Base-by-base conservation (phyloP, 1,140 invertebrate genomes). In the Brachionus manjavacas region DNA sequence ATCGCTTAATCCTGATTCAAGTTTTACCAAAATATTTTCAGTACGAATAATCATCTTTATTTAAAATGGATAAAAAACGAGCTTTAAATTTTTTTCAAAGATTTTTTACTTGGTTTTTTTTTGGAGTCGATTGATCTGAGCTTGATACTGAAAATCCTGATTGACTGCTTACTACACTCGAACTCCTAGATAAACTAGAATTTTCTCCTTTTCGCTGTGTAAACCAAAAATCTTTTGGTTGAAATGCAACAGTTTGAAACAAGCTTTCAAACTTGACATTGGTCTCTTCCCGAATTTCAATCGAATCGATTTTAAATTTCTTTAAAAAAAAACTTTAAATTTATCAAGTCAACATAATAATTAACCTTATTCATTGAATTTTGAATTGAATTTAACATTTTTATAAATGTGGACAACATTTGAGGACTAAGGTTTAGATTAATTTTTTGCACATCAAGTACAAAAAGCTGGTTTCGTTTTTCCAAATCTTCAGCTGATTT, bases 151-250 rank as follows among this genome's bases (percentile, higher is more conserved):
- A 64, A 20, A 20, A 20, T 8, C 9, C 39, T 14, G 79, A 60
- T n/a, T 41, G 41, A 68, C 79, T 64, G 52, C 28, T 68, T 2
- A 28, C 41, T 41, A 72, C 6, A 41, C 68, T 72, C 2, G 79
- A 41, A 28, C 79, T 64, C 11, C 49, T 64, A n/a, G 79, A 68
- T 81, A 20, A 41, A 14, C 16, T 74, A 11, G 3, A 9, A 11
- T 41, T 41, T 8, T 46, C 72, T 49, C 12, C 49, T 28, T 49
- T 76, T 49, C 7, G 25, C n/a, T 81, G 79, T 0, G 79, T 81
- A 16, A 81, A 81, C 79, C 79, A 81, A n/a, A 81, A 81, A 20
- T 81, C 79, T 20, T 60, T 41, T 6, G 39, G 16, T 1, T 81
- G 31, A 39, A 81, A 81, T 14, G 52, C n/a, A 43, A 81, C 16